Conservation (phyloP, 2,113 vertebrate species). For the Apodemus sylvaticus region DNA sequence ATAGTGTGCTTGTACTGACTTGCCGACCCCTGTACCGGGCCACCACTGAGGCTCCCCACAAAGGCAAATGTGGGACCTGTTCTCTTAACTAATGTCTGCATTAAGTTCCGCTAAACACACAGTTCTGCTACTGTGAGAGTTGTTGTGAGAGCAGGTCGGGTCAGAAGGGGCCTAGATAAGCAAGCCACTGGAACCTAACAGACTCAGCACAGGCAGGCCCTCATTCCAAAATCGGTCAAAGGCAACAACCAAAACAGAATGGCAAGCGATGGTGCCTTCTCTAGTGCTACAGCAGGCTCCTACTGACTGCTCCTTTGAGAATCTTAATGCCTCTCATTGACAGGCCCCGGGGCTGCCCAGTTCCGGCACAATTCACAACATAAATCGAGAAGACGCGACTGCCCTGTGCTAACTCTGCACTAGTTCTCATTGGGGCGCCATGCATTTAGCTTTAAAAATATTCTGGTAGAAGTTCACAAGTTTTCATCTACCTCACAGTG, state of each 20-base stretch:
- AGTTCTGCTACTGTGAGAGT: not conserved
- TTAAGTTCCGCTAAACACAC: not conserved
- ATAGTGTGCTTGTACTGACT: not conserved
- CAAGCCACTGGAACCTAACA: not conserved
- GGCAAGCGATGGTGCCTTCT: not conserved
- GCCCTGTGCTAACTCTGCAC: not conserved
- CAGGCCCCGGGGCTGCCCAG: not conserved
- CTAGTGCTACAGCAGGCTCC: not conserved
- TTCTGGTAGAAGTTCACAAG: not conserved
- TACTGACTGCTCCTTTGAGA: not conserved
- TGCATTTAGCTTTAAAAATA: not conserved
- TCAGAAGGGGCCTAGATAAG: not conserved
- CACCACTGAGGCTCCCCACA: rapidly evolving
- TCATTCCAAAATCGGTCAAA: not conserved
- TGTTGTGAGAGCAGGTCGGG: not conserved
- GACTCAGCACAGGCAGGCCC: not conserved
- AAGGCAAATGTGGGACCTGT: not conserved
- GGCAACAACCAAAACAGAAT: not conserved
- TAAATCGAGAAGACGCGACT: not conserved
- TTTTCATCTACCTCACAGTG: not conserved
- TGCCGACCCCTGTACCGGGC: not conserved
- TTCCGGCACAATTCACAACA: not conserved
- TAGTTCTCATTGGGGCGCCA: not conserved
- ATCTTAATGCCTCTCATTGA: not conserved
- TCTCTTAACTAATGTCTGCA: not conserved